These are phyloP conservation scores for Colletes collaris DNA, from an alignment of 2,888 invertebrate species.

Conservation along the genomic window DNA sequence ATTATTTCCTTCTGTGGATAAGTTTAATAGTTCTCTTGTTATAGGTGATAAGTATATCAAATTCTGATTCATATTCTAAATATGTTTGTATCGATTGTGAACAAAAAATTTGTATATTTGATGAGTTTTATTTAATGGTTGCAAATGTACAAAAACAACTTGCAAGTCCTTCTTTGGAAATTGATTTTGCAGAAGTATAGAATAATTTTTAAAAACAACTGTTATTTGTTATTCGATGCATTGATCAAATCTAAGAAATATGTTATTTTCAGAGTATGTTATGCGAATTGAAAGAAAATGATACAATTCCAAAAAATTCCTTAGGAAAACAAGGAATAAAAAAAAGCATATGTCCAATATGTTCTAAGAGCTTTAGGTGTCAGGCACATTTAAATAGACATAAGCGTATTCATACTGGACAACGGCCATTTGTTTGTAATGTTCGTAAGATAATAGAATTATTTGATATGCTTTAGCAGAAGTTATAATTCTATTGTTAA, in stretches of 20 bases:
- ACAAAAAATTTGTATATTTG: slow-evolving; percentile 79
- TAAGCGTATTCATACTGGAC: slow-evolving; percentile 84
- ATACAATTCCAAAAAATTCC: slow-evolving; percentile 48
- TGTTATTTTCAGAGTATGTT: slow-evolving; percentile 74
- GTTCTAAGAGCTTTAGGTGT: slow-evolving; percentile 85
- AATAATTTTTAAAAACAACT: background rate
- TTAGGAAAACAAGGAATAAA: slow-evolving; percentile 46
- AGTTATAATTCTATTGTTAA: background rate
- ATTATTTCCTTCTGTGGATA: background rate
- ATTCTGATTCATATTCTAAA: slow-evolving; percentile 76
- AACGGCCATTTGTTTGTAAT: slow-evolving; percentile 85
- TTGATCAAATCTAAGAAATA: background rate
- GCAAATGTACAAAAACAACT: slow-evolving; percentile 79
- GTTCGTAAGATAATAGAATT: slow-evolving; percentile 61
- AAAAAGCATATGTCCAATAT: slow-evolving; percentile 77
- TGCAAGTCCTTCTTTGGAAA: slow-evolving; percentile 77
- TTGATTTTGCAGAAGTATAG: slow-evolving; percentile 79
- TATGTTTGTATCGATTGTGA: slow-evolving; percentile 80
- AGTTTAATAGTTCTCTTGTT: slow-evolving; percentile 21
- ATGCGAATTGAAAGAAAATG: slow-evolving; percentile 76
- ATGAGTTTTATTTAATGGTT: slow-evolving; percentile 80
- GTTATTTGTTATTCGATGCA: background rate
- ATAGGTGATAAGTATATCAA: slow-evolving; percentile 78
- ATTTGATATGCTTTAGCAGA: background rate
- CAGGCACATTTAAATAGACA: slow-evolving; percentile 85